These are phyloP conservation scores for Cheirogaleus medius DNA, from an alignment of 2,113 vertebrate species.

Conservation along the genomic window DNA sequence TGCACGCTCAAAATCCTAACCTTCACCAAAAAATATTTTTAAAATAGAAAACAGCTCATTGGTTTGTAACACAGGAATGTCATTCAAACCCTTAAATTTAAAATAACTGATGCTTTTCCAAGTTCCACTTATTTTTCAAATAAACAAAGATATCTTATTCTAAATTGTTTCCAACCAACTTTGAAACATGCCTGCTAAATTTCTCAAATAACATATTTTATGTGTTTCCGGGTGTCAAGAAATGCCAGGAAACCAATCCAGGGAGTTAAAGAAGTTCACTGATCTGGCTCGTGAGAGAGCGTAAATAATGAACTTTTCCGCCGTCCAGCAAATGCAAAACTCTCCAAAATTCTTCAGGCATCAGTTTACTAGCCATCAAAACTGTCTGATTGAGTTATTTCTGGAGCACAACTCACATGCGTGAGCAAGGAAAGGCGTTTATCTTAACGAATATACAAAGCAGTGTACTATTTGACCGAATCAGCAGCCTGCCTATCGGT, in stretches of 20 bases:
- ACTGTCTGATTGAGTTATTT: slow-evolving; percentile 68
- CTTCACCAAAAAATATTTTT: not conserved
- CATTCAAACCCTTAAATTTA: slow-evolving; percentile 76
- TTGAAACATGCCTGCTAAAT: slow-evolving; percentile 71
- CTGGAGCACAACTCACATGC: slow-evolving; percentile 51
- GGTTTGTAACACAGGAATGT: slow-evolving; percentile 49
- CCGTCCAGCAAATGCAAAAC: slow-evolving; percentile 75
- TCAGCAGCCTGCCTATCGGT: not conserved
- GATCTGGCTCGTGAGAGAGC: slow-evolving; percentile 69
- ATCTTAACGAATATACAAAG: not conserved
- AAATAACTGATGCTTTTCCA: slow-evolving; percentile 78
- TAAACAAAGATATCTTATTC: slow-evolving; percentile 81
- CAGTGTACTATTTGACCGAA: too few relatives aligned
- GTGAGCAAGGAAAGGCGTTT: slow-evolving; percentile 66
- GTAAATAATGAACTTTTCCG: slow-evolving; percentile 77
- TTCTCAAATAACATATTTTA: slow-evolving; percentile 80
- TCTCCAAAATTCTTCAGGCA: slow-evolving; percentile 68
- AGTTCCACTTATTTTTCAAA: slow-evolving; percentile 82
- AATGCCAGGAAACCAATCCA: slow-evolving; percentile 81
- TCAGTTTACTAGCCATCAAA: slow-evolving; percentile 65
- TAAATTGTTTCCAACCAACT: slow-evolving; percentile 82
- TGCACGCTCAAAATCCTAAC: not conserved
- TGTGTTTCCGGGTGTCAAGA: slow-evolving; percentile 78
- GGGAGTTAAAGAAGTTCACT: slow-evolving; percentile 77
- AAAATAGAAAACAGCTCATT: not conserved